Percentiles rank a stretch among this genome's conserved stretches.
These are phyloP conservation scores for Phalacrocorax carbo DNA, from an alignment of 2,113 vertebrate species.

Conservation along the genomic window DNA sequence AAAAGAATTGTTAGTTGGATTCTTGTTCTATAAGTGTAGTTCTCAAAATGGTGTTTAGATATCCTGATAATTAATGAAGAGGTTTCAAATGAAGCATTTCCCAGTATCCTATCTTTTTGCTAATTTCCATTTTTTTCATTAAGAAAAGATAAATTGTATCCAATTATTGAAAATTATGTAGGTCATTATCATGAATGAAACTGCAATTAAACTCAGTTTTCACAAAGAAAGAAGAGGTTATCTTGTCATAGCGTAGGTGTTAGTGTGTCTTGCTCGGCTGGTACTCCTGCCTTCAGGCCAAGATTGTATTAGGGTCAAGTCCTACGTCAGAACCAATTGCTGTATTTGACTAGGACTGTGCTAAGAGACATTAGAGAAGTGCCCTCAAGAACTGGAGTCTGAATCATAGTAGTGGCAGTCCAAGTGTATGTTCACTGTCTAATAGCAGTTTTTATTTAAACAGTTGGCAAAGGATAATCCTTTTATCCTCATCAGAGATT, in stretches of 20 bases:
- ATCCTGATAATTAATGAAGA: slow-evolving; percentile 50
- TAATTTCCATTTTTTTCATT: slow-evolving; percentile 63
- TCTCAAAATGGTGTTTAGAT: slow-evolving; percentile 32
- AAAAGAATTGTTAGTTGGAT: neutral
- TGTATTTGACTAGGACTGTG: neutral
- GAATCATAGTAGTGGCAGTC: neutral
- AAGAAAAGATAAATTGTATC: slow-evolving; percentile 63
- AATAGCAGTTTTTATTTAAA: neutral
- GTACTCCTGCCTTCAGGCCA: neutral
- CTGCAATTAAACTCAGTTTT: slow-evolving; percentile 43
- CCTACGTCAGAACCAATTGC: neutral
- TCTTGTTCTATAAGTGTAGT: neutral
- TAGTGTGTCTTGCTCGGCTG: neutral
- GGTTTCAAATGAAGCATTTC: slow-evolving; percentile 36
- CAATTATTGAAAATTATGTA: slow-evolving; percentile 65
- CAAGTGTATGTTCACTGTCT: neutral
- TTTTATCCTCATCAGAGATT: neutral
- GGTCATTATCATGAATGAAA: slow-evolving; percentile 62
- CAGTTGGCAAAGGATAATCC: neutral
- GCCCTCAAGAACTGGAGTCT: neutral
- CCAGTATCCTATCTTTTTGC: slow-evolving; percentile 7
- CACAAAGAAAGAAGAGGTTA: slow-evolving; percentile 28
- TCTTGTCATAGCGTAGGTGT: neutral
- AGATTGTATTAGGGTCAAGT: neutral
- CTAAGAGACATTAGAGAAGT: neutral